Base-by-base conservation (phyloP, 2,113 vertebrate genomes). In the Ictalurus punctatus region DNA sequence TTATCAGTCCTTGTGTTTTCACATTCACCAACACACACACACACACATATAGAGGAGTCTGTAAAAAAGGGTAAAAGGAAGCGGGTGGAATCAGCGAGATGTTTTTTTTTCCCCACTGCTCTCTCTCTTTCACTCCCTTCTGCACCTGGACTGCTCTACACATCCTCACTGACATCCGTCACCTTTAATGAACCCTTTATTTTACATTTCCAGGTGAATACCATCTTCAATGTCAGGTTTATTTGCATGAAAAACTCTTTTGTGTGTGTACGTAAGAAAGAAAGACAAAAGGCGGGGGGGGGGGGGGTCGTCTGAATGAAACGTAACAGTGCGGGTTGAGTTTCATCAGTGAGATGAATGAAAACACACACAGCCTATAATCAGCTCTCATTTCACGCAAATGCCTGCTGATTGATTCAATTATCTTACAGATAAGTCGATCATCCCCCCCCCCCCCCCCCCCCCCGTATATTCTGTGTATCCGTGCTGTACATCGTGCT, bases 111-210 rank as follows among this genome's bases (percentile, higher is more conserved):
- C 1, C 80, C 30, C 86, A 83, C 78, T 87, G 63, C 34, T 25
- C 56, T 58, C 82, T 88, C 82, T 88, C 81, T 88, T 52, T 88
- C 54, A 56, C 52, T 67, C 58, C n/a, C 58, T 56, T 61, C 48
- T 89, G 83, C 87, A 89, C 87, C 87, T 89, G 73, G 82, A 52
- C 82, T 37, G n/a, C 56, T 84, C 27, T 54, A 65, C 58, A 79
- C 44, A 56, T 89, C 83, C 87, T 79, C 82, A 3, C 40, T 79
- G 44, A 48, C 87, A 65, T 84, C 82, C 71, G 21, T 56, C 44
- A 89, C 83, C 87, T 89, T 84, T 89, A 85, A 85, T 89, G 44
- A 89, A 79, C 73, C 71, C 87, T 63, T 71, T 54, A 76, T 84
- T 61, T 88, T 30, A 73, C 67, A 25, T 54, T 84, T 81, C 61